These are phyloP conservation scores for Dendrocopos noguchii DNA, from an alignment of 2,113 vertebrate genomes.

Conservation along the genomic window DNA sequence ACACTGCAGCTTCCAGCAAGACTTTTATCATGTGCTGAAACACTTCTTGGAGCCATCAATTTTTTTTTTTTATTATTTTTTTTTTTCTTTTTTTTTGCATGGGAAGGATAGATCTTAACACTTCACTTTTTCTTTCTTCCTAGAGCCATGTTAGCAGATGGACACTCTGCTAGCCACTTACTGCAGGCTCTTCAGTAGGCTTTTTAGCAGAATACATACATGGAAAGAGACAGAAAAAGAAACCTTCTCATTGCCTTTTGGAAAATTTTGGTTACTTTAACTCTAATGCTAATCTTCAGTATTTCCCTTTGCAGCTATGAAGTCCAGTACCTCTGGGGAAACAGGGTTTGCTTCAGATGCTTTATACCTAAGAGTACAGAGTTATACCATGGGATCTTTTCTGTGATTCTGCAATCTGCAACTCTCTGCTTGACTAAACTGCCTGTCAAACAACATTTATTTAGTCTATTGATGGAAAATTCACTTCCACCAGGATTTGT, in stretches of 20 bases:
- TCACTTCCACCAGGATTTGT: neutral
- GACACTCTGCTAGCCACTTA: neutral
- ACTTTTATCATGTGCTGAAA: neutral
- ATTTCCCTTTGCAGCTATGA: neutral
- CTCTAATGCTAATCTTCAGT: neutral
- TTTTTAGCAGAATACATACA: neutral
- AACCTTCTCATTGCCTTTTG: neutral
- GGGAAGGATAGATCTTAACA: neutral
- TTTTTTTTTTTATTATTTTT: no score
- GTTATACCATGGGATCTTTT: neutral
- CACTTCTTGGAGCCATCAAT: neutral
- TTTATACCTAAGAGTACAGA: neutral
- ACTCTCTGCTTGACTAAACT: neutral
- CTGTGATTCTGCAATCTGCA: neutral
- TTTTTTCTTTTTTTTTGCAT: neutral
- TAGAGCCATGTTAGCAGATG: neutral
- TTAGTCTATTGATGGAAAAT: neutral
- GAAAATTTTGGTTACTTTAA: neutral
- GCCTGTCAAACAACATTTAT: neutral
- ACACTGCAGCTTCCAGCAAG: neutral
- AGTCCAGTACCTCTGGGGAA: neutral
- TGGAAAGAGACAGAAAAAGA: neutral
- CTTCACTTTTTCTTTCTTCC: neutral
- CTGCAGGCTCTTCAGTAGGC: neutral
- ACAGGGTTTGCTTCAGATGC: neutral